Conservation (phyloP, 2,797 vertebrate species). For the Naso thynnoides region DNA sequence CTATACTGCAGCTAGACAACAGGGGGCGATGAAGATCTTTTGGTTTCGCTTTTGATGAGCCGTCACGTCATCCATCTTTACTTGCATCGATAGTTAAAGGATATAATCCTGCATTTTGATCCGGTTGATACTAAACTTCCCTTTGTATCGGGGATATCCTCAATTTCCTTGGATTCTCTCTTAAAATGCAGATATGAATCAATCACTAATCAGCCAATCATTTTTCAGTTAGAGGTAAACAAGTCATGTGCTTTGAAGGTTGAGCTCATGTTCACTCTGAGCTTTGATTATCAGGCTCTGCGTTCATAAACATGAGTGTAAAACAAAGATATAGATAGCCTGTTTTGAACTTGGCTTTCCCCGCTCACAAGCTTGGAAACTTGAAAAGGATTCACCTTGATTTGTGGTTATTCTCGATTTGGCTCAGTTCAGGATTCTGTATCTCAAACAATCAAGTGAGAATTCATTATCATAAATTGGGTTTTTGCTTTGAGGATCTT, state of each 20-base stretch:
- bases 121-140: neutral
- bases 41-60: too few relatives aligned
- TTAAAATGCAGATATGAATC: slow-evolving; percentile 1
- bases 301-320: slow-evolving; percentile 32
- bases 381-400: slow-evolving; percentile 8
- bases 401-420: slow-evolving; percentile 33
- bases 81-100: neutral
- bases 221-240: slow-evolving; percentile 25
- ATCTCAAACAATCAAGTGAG: slow-evolving; percentile 26
- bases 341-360: slow-evolving; percentile 12
- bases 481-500: slow-evolving; percentile 41
- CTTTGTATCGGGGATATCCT: neutral
- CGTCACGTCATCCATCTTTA: too few relatives aligned
- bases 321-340: slow-evolving; percentile 25
- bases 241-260: neutral
- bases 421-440: slow-evolving; percentile 26
- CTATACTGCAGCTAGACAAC: too few relatives aligned
- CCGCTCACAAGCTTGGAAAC: neutral
- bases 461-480: slow-evolving; percentile 37
- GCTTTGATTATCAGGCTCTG: slow-evolving; percentile 19
- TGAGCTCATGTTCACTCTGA: slow-evolving; percentile 4
- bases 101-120: neutral
- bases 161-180: neutral
- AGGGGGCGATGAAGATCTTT: neutral
- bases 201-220: neutral